Evolutionary conservation across 2,113 vertebrate species (phyloP), one percentile per base, ranked within the genome.

Genomic region (Colinus virginianus): DNA sequence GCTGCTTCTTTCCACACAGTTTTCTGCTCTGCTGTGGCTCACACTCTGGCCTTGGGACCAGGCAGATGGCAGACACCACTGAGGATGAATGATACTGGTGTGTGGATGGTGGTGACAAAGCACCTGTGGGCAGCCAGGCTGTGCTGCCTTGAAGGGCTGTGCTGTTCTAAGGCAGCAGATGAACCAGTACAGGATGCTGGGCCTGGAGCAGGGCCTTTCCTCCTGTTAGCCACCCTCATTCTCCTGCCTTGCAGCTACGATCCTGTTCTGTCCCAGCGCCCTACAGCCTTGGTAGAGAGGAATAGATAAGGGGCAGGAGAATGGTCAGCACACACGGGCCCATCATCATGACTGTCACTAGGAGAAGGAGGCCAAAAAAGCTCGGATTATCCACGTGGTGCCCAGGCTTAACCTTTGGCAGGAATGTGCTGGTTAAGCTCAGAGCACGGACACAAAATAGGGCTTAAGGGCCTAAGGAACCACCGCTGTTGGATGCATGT

Each of bases 341-440:
- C 2, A 0, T 81, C 87, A 68, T 12, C 34, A 6, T 71, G 80
- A 86, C 0, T 0, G 69, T 78, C 74, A 40, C 66, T 87, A 90
- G 67, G 69, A 84, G 80, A 14, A 3, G 9, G 53, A 81, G 32
- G 46, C 40, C 75, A 87, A 88, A 56, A 42, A 84, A 51, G 23
- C n/a, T 21, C 40, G 40, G 84, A 90, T 96, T 94, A 95, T 89
- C 63, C 62, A 26, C 6, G 1, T 5, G 4, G 48, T 7, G 16
- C 58, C 81, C 84, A 38, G 45, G 58, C 58, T 96, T 95, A 90
- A 94, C 43, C 78, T 94, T 70, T 72, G 48, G 9, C 36, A 89
- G 78, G 96, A 96, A 92, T 92, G 94, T 94, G 93, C 95, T 92
- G 75, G 42, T 87, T 94, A 95, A 95, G 11, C 72, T 87, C 45